Evolutionary conservation across 2,113 vertebrate genomes (phyloP), one percentile per base, ranked within the genome.

Genomic region (Lanius ludovicianus): DNA sequence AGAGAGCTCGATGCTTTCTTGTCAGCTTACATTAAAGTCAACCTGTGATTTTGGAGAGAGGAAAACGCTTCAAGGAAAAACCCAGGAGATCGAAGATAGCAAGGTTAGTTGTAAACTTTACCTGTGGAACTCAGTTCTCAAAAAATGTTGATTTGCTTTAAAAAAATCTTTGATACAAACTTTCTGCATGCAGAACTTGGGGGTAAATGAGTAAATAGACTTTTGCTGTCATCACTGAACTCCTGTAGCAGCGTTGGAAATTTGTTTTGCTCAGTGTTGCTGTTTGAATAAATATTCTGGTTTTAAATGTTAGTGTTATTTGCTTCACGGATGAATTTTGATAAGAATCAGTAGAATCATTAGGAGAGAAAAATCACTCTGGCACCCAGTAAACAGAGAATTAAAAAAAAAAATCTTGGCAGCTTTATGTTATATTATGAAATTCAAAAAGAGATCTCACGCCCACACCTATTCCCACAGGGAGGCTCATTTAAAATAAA

Each of bases 71-170:
- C 96, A 97, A 96, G 98, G 93, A 92, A 97, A 96, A 97, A 96
- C 90, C 97, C 98, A 98, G 97, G 98, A 99, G 91, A 97, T 97
- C 2, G 99, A 99, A 97, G 99, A 99, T 93, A 99, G 98, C 97
- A 99, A 99, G 98, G 99, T 99, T 98, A 99, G 99, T 98, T 98
- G 77, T 94, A 46, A 92, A 95, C 74, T 92, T 96, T 93, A 91
- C 62, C 81, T 95, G 80, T 2, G 46, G 57, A 83, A 49, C 44
- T 92, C 37, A 31, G 9, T 78, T 87, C 28, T 83, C 30, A 64
- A 81, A 59, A 92, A 89, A 86, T 41, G 39, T 25, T 93, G 20
- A 77, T 95, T 95, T 90, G 27, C 67, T 91, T 39, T 74, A 65
- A n/a, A 31, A 53, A 50, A 87, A 68, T 60, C 22, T 55, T 28